Percentiles rank a stretch among this genome's conserved stretches.
phyloP scores from a whole-genome alignment of 2,797 vertebrate genomes.

The Octomys mimax region DNA sequence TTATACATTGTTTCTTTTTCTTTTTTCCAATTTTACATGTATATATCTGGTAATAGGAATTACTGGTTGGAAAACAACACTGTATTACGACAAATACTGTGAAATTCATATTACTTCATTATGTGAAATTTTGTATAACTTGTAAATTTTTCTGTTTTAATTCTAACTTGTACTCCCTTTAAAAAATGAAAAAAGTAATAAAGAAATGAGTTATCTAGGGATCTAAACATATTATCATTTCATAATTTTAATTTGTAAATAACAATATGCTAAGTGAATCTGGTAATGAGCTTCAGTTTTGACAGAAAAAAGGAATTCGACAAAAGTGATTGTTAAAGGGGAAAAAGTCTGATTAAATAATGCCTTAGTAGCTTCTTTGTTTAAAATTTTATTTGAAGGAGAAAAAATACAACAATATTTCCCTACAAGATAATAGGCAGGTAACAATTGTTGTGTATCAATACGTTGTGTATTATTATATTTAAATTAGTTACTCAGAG shows the following conservation, averaged over 20 bases:
- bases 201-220: not conserved
- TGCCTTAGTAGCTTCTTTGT: not conserved
- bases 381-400: not conserved
- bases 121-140: too few relatives aligned
- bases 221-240: not conserved
- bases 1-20: not conserved
- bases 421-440: too few relatives aligned
- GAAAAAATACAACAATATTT: not conserved
- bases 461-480: not conserved
- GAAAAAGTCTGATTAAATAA: not conserved
- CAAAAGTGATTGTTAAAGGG: not conserved
- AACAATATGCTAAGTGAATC: constrained; percentile 5
- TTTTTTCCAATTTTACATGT: too few relatives aligned
- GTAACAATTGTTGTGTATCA: not conserved
- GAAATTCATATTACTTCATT: too few relatives aligned
- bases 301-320: not conserved
- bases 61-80: too few relatives aligned
- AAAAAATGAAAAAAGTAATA: too few relatives aligned
- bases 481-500: not conserved
- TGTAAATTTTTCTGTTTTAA: too few relatives aligned
- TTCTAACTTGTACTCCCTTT: too few relatives aligned
- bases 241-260: not conserved
- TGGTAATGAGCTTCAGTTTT: not conserved
- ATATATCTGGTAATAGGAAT: too few relatives aligned
- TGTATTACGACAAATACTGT: too few relatives aligned